Evolutionary conservation across 2,113 vertebrate species (phyloP).

Genomic region (Xerus inauris): DNA sequence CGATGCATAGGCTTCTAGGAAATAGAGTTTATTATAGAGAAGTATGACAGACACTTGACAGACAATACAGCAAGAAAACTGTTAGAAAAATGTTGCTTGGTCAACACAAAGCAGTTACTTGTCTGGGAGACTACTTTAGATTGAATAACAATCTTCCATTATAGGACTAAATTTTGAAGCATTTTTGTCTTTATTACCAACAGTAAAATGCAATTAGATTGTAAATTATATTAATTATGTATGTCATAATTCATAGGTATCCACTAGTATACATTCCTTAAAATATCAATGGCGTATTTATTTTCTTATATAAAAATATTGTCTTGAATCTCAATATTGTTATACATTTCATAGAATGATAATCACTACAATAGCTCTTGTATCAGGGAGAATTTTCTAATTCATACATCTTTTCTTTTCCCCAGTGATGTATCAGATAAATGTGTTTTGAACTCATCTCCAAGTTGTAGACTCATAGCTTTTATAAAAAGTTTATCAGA

Average conservation of each 20-base stretch:
- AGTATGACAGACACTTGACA: slow-evolving; percentile 58
- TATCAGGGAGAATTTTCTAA: neutral
- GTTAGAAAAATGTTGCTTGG: slow-evolving; percentile 47
- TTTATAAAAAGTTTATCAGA: neutral
- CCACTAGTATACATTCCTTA: neutral
- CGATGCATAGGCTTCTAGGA: slow-evolving; percentile 52
- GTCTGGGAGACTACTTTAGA: slow-evolving; percentile 12
- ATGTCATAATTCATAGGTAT: neutral
- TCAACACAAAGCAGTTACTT: slow-evolving; percentile 55
- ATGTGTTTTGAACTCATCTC: neutral
- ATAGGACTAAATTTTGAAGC: slow-evolving; percentile 26
- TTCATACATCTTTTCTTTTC: neutral
- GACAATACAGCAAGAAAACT: neutral
- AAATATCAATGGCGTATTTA: neutral
- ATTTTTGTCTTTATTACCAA: slow-evolving; percentile 38
- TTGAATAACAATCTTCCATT: neutral
- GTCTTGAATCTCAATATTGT: neutral
- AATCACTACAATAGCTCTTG: neutral
- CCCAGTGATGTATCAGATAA: neutral
- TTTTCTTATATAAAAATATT: neutral
- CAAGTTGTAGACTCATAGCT: neutral
- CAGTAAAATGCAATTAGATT: neutral
- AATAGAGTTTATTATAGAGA: slow-evolving; percentile 67
- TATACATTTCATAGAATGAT: neutral
- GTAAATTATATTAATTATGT: slow-evolving; percentile 27